Percentiles rank a stretch among this genome's conserved stretches.
These are phyloP conservation scores for Caenorhabditis virilis DNA, from an alignment of 2,888 invertebrate species.

Conservation along the genomic window DNA sequence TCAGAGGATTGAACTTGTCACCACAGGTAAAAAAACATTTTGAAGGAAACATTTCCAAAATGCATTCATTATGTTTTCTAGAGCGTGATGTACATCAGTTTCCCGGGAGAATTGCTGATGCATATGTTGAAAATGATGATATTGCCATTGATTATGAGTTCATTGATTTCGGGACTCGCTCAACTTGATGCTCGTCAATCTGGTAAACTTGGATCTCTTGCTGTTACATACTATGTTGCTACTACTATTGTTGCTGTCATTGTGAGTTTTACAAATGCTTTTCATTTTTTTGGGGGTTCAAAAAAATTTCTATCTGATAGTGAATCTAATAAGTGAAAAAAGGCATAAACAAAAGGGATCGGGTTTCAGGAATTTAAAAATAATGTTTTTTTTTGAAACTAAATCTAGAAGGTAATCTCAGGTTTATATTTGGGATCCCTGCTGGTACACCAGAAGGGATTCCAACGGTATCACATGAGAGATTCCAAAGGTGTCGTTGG, in stretches of 20 bases:
- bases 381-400: too few species aligned
- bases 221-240: slow-evolving; percentile 75
- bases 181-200: slow-evolving; percentile 76
- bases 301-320: too few species aligned
- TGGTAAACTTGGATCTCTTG: slow-evolving; percentile 76
- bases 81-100: slow-evolving; percentile 74
- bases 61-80: slow-evolving; percentile 57
- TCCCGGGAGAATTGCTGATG: slow-evolving; percentile 78
- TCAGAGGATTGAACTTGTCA: slow-evolving; percentile 66
- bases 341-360: too few species aligned
- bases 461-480: too few species aligned
- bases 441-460: too few species aligned
- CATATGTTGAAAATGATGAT: slow-evolving; percentile 78
- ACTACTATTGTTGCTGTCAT: slow-evolving; percentile 77
- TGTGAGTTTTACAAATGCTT: too few species aligned
- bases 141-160: slow-evolving; percentile 76
- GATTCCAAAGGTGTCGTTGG: too few species aligned
- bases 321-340: too few species aligned
- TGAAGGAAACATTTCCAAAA: not conserved
- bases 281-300: too few species aligned
- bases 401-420: too few species aligned
- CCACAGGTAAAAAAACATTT: slow-evolving; percentile 36
- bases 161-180: slow-evolving; percentile 76
- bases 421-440: too few species aligned
- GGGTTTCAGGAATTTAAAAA: too few species aligned